Base-by-base conservation (phyloP, 2,888 invertebrate genomes). In the Dasysyrphus albostriatus region DNA sequence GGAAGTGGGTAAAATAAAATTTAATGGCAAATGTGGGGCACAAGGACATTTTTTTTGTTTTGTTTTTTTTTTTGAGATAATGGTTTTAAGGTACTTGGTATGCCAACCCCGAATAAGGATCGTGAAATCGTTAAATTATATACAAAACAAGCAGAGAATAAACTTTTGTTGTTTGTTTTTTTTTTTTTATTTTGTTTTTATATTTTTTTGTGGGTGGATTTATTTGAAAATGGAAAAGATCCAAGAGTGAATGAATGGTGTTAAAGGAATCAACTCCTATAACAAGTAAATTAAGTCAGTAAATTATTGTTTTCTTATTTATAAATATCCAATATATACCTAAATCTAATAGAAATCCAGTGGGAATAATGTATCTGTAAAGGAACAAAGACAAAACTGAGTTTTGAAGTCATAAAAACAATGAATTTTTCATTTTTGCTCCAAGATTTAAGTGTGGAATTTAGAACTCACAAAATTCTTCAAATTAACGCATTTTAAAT, bases 11-110 rank as follows among this genome's bases (percentile, higher is more conserved):
- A 59, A 58, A 75, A 74, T 54, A 69, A 69, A 79, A 75, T 83
- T 75, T 79, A 78, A 79, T 83, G 79, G 70, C 69, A 70, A 77
- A 79, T 74, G 59, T 78, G 51, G 67, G 59, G 58, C 72, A 78
- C 73, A 67, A 73, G 73, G 78, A 67, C 54, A 67, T 63, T 75
- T 75, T 74, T 69, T 61, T n/a, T n/a, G n/a, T n/a, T n/a, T n/a
- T n/a, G 12, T 16, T 19, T 19, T 5, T 16, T 19, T 61, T 39
- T 24, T 61, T 61, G 37, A 39, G 44, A 24, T 34, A 47, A 70
- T 24, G 42, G 42, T 29, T 51, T 65, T 29, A 69, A 75, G 16
- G 37, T 42, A 73, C 49, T 83, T 83, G 44, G 73, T 78, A 73
- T 83, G 70, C 83, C 32, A 44, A n/a, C 54, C 73, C 49, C 24